Conservation (phyloP, 2,888 invertebrate genomes). For the Geophilus truncorum region DNA sequence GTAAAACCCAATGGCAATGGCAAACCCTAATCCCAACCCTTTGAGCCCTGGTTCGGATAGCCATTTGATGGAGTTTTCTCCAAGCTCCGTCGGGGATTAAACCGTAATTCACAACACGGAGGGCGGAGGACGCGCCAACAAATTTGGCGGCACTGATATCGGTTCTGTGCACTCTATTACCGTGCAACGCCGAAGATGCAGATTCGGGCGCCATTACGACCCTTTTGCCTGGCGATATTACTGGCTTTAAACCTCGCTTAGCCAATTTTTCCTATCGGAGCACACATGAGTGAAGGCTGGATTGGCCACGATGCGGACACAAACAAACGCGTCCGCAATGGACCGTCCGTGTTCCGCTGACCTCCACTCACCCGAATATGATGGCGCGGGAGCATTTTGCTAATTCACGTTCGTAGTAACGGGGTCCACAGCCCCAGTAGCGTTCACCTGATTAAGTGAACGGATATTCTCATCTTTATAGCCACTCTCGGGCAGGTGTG, state of each 20-base stretch:
- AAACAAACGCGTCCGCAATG: neutral
- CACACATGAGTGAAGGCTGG: neutral
- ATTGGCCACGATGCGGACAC: neutral
- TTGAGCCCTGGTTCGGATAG: neutral
- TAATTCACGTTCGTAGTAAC: neutral
- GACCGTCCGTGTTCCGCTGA: neutral
- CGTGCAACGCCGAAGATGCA: neutral
- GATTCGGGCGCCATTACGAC: slow-evolving; percentile 12
- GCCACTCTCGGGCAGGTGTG: slow-evolving; percentile 18
- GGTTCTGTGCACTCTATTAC: neutral
- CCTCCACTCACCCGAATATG: neutral
- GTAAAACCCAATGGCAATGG: too few relatives aligned
- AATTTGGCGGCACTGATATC: slow-evolving; percentile 16
- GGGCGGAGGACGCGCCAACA: neutral
- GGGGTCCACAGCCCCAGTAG: neutral
- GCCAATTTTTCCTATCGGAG: neutral
- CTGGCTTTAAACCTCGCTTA: neutral
- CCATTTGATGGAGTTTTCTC: slow-evolving; percentile 8
- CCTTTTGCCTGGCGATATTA: neutral
- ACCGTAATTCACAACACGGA: slow-evolving; percentile 4
- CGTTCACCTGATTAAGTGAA: slow-evolving; percentile 25
- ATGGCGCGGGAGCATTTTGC: neutral
- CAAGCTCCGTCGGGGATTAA: neutral
- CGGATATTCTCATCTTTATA: slow-evolving; percentile 27
- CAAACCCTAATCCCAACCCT: slow-evolving; percentile 13